Conservation (phyloP, 2,113 vertebrate genomes). For the Hippocampus barbouri region DNA sequence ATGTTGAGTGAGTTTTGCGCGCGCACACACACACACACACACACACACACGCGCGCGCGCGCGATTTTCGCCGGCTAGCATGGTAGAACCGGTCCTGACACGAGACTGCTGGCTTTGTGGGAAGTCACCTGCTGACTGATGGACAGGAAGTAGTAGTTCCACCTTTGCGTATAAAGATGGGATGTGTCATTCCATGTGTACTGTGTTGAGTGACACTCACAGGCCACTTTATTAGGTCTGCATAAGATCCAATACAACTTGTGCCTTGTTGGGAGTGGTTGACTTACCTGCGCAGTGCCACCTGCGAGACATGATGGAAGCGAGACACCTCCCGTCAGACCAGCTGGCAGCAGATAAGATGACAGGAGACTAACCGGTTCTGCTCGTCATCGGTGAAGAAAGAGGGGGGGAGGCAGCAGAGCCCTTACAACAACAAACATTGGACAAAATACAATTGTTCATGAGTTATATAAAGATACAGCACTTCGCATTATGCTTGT, state of each 20-base stretch:
- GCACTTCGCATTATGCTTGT: background rate
- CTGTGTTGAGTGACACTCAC: background rate
- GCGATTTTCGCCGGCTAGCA: background rate
- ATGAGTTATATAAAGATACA: background rate
- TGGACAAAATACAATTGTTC: background rate
- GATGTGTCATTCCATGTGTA: background rate
- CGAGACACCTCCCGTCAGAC: conserved; percentile 49
- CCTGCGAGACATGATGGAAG: conserved; percentile 35
- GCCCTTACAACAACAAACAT: background rate
- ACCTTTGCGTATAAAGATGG: background rate
- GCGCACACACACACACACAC: background rate
- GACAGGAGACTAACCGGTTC: conserved; percentile 33
- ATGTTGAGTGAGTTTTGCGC: background rate
- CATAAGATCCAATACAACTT: background rate
- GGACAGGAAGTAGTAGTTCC: background rate
- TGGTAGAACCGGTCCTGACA: conserved; percentile 30
- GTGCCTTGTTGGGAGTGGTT: background rate
- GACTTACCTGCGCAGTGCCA: conserved; percentile 27
- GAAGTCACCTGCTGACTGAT: background rate
- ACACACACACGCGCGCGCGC: too few species aligned
- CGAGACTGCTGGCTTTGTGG: conserved; percentile 14
- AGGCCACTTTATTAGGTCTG: background rate
- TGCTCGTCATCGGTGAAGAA: conserved; percentile 35
- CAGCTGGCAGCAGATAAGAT: conserved; percentile 49
- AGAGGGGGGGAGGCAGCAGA: background rate